These are phyloP conservation scores for Akabosia matsudoensis DNA, from an alignment of 1,140 invertebrate species.

Conservation along the genomic window DNA sequence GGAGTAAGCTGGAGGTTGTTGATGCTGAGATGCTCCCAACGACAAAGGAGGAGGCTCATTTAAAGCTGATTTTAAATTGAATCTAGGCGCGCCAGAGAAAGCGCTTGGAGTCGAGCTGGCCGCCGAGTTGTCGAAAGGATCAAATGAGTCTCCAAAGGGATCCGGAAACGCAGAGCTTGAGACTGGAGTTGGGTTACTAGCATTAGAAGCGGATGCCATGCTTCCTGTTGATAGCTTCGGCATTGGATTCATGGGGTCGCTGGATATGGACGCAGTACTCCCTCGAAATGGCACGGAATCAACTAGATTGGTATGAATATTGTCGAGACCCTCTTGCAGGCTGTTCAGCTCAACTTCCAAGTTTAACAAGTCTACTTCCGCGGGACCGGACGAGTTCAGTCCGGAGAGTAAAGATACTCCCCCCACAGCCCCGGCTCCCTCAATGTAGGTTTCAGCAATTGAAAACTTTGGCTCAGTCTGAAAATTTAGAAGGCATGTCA, in stretches of 20 bases:
- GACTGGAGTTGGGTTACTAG: conserved; percentile 44
- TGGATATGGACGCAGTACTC: conserved; percentile 44
- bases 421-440: conserved; percentile 43
- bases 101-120: neutral
- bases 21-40: neutral
- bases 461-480: conserved; percentile 37
- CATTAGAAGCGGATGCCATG: conserved; percentile 49
- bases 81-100: neutral
- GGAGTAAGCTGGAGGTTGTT: neutral
- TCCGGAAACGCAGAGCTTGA: conserved; percentile 58
- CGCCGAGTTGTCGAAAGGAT: conserved; percentile 49
- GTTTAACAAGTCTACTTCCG: conserved; percentile 76
- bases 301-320: conserved; percentile 46
- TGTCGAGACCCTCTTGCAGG: conserved; percentile 53
- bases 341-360: conserved; percentile 87
- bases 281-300: conserved; percentile 43
- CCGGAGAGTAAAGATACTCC: neutral
- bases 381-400: conserved; percentile 7
- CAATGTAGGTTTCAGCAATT: conserved; percentile 46
- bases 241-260: conserved; percentile 36
- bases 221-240: conserved; percentile 24
- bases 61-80: neutral
- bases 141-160: conserved; percentile 78
- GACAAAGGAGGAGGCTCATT: neutral
- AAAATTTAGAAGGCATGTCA: neutral